Evolutionary conservation across 2,888 invertebrate genomes (phyloP).

Genomic region (Brachypalpus laphriformis): DNA sequence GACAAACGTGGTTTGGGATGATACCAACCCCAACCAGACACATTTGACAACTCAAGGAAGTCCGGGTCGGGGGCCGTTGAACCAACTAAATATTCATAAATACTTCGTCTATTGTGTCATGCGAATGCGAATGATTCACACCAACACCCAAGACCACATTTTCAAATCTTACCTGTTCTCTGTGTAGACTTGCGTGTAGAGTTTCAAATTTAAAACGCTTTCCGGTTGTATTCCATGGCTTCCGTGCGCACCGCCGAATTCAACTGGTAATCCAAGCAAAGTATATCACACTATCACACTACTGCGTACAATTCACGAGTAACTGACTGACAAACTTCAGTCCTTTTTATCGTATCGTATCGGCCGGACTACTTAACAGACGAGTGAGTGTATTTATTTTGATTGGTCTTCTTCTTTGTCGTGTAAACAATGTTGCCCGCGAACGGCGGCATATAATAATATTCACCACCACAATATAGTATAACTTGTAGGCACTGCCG

Average conservation of each 20-base stretch:
- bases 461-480: slow-evolving; percentile 36
- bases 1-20: slow-evolving; percentile 9
- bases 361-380: neutral
- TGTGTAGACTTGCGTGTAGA: slow-evolving; percentile 11
- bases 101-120: slow-evolving; percentile 73
- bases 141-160: slow-evolving; percentile 44
- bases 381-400: slow-evolving; percentile 38
- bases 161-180: slow-evolving; percentile 68
- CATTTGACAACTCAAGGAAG: slow-evolving; percentile 67
- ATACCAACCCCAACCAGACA: neutral
- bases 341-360: slow-evolving; percentile 49
- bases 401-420: slow-evolving; percentile 39
- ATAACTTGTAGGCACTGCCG: slow-evolving; percentile 18
- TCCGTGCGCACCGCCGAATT: slow-evolving; percentile 48
- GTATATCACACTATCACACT: slow-evolving; percentile 44
- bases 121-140: slow-evolving; percentile 63
- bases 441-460: slow-evolving; percentile 31
- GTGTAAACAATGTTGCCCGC: slow-evolving; percentile 71
- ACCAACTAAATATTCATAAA: slow-evolving; percentile 64
- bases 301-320: slow-evolving; percentile 40
- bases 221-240: slow-evolving; percentile 67
- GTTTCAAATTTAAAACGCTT: slow-evolving; percentile 46
- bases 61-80: slow-evolving; percentile 73
- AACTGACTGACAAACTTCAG: slow-evolving; percentile 48
- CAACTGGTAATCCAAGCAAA: slow-evolving; percentile 69